Evolutionary conservation across 2,797 vertebrate species (phyloP).

Genomic region (Sebastes trivittatus): DNA sequence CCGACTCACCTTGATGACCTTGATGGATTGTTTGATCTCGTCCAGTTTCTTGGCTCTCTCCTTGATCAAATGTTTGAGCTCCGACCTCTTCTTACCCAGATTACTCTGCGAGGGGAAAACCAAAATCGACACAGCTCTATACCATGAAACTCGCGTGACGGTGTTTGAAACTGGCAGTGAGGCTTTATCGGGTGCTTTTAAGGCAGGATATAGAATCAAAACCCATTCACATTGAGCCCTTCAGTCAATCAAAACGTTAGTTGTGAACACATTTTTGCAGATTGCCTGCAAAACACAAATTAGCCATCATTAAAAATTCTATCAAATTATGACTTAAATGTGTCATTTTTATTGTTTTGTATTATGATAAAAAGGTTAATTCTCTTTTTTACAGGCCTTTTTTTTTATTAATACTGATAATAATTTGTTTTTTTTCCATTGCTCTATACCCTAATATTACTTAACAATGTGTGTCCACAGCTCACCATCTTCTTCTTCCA

Average conservation of each 20-base stretch:
- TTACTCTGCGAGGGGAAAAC: conserved; percentile 59
- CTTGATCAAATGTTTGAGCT: conserved; percentile 83
- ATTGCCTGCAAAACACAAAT: neutral
- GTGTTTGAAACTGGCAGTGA: neutral
- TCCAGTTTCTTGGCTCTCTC: conserved; percentile 84
- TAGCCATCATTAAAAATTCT: neutral
- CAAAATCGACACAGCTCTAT: no score
- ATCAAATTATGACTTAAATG: neutral
- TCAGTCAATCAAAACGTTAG: neutral
- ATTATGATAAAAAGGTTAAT: no score
- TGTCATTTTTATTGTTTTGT: neutral
- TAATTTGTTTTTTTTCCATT: neutral
- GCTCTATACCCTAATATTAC: neutral
- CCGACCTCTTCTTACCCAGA: conserved; percentile 77
- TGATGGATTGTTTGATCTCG: conserved; percentile 85
- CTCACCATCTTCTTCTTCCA: conserved; percentile 84
- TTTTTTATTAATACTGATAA: neutral
- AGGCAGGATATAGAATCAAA: neutral
- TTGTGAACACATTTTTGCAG: neutral
- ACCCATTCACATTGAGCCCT: neutral
- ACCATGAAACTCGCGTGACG: accelerated
- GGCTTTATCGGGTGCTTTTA: neutral
- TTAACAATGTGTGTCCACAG: neutral
- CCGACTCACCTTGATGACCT: conserved; percentile 82
- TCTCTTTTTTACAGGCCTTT: neutral